Evolutionary conservation across 2,797 vertebrate species (phyloP), one percentile per base, ranked within the genome.

Genomic region (Hippocampus kuda): DNA sequence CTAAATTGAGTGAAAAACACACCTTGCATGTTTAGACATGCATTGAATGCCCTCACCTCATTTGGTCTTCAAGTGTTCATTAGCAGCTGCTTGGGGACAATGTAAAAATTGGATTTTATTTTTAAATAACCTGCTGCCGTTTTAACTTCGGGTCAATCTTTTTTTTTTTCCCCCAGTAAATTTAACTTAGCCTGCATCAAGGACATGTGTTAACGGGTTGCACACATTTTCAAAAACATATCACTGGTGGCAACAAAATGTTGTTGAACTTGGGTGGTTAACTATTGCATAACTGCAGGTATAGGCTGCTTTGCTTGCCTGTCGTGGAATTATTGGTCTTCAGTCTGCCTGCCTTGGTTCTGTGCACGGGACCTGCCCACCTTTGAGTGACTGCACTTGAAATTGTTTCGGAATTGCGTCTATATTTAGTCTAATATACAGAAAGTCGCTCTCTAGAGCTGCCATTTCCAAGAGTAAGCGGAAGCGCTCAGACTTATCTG

Each of bases 391-490:
- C 83, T 85, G 83, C 4, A n/a, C 77, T 84, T 84, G 77, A 86
- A 89, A 89, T 89, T 85, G 84, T 75, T 81, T 71, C 75, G 84
- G 85, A 86, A 76, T 84, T 75, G 79, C 74, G 78, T 80, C 84
- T 86, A 87, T 84, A 83, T 90, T 81, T 87, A 88, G 85, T 60
- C 73, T 79, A 83, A 85, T 79, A 70, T 71, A 85, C 79, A 79
- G 83, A 79, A 83, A 80, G 84, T 79, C 61, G 0, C 77, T 79
- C 78, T 81, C 69, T 65, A 74, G 83, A 86, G 82, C 74, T 81
- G 77, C 80, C 72, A 77, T 85, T 85, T 87, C 79, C 77, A 80
- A 71, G 53, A 76, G 81, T 59, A 27, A 81, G 72, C 76, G 76
- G 81, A 88, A 85, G 78, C 79, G 73, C 76, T 77, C 74, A 74